Conservation (phyloP, 2,888 invertebrate species). For the Boloria selene region DNA sequence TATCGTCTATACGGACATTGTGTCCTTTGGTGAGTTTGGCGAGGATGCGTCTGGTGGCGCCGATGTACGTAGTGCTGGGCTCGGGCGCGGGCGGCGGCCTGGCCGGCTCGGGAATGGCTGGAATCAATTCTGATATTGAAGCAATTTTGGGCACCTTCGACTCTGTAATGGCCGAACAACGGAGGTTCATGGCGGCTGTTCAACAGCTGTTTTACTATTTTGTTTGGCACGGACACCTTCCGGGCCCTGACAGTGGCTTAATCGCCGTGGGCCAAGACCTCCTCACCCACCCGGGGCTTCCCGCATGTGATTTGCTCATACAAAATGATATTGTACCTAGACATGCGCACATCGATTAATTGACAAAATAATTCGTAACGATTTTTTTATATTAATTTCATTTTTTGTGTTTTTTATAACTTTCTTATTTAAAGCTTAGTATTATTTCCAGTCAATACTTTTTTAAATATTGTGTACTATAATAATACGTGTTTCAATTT, state of each 20-base stretch:
- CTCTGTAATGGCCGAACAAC: constrained; percentile 87
- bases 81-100: constrained; percentile 78
- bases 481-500: constrained; percentile 13
- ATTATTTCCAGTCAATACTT: constrained; percentile 9
- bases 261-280: constrained; percentile 88
- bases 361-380: constrained; percentile 9
- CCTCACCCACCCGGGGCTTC: constrained; percentile 84
- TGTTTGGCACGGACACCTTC: constrained; percentile 88
- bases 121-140: constrained; percentile 85
- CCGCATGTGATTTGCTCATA: constrained; percentile 90
- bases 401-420: constrained; percentile 31
- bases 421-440: not conserved
- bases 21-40: constrained; percentile 89
- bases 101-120: constrained; percentile 64
- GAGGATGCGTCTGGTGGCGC: constrained; percentile 83
- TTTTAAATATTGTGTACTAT: constrained; percentile 8
- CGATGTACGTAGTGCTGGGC: constrained; percentile 89
- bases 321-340: constrained; percentile 87
- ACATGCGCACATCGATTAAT: constrained; percentile 89
- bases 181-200: constrained; percentile 89
- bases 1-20: constrained; percentile 89
- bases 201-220: constrained; percentile 92
- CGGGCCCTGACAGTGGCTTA: constrained; percentile 83
- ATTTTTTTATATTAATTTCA: constrained; percentile 12
- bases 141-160: constrained; percentile 91